These are phyloP conservation scores for Notechis scutatus DNA, from an alignment of 2,113 vertebrate species.

Conservation along the genomic window DNA sequence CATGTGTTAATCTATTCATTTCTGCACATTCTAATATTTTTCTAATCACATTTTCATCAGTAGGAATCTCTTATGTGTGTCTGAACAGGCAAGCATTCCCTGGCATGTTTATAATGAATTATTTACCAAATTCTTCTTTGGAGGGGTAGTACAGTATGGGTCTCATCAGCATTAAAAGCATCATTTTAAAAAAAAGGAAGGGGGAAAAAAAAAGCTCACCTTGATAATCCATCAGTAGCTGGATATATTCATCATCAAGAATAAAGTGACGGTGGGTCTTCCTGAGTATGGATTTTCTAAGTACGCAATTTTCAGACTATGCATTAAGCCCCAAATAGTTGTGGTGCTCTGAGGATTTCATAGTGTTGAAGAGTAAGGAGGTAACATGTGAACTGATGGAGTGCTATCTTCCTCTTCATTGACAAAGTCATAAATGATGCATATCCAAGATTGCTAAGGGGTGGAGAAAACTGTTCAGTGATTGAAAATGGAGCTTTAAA, in stretches of 20 bases:
- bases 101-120: not conserved
- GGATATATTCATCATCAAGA: not conserved
- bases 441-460: not conserved
- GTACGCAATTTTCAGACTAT: not conserved
- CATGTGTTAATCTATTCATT: no score
- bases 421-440: not conserved
- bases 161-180: not conserved
- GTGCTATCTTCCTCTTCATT: not conserved
- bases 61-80: not conserved
- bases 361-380: not conserved
- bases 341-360: not conserved
- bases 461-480: not conserved
- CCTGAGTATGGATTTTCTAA: constrained; percentile 7
- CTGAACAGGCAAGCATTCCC: not conserved
- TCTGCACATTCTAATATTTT: no score
- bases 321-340: not conserved
- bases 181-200: not conserved
- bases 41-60: no score
- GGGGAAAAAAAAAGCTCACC: not conserved
- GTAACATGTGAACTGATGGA: not conserved
- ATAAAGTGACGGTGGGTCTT: not conserved
- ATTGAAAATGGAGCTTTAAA: not conserved
- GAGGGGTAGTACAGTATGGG: not conserved
- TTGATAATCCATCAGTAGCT: not conserved
- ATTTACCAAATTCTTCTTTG: not conserved